Conservation (phyloP, 1,140 invertebrate species). For the Melitaea cinxia region DNA sequence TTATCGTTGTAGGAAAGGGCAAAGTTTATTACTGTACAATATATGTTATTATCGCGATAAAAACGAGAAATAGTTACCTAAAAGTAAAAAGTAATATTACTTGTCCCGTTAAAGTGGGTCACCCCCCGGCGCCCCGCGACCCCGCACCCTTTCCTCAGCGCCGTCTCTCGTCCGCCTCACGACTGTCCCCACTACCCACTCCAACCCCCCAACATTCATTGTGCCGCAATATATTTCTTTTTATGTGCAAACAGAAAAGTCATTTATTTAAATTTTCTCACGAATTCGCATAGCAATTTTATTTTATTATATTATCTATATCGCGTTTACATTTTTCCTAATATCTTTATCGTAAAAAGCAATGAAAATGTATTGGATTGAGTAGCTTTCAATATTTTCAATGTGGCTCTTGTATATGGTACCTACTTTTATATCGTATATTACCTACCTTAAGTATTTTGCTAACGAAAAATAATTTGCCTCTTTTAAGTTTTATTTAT, state of each 20-base stretch:
- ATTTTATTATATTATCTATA: constrained; percentile 81
- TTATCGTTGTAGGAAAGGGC: neutral
- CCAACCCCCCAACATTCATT: constrained; percentile 75
- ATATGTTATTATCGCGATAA: constrained; percentile 76
- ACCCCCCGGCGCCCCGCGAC: constrained; percentile 56
- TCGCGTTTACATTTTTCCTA: constrained; percentile 74
- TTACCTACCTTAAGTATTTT: constrained; percentile 1
- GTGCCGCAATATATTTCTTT: constrained; percentile 82
- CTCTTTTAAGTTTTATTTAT: constrained; percentile 18
- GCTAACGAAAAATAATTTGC: constrained; percentile 5
- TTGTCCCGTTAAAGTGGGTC: constrained; percentile 81
- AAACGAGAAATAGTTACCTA: constrained; percentile 80
- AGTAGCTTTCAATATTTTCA: constrained; percentile 37
- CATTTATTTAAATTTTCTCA: constrained; percentile 82
- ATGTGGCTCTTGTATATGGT: constrained; percentile 24
- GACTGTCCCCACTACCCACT: constrained; percentile 65
- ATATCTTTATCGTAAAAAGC: constrained; percentile 52
- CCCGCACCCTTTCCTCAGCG: constrained; percentile 40
- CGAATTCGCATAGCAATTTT: constrained; percentile 81
- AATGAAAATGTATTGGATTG: constrained; percentile 34
- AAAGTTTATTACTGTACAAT: constrained; percentile 29
- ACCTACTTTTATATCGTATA: neutral
- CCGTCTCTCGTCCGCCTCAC: constrained; percentile 67
- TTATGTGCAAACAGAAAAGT: constrained; percentile 82
- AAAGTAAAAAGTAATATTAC: constrained; percentile 82